Evolutionary conservation across 2,797 vertebrate species (phyloP).

Genomic region (Intellagama lesueurii): DNA sequence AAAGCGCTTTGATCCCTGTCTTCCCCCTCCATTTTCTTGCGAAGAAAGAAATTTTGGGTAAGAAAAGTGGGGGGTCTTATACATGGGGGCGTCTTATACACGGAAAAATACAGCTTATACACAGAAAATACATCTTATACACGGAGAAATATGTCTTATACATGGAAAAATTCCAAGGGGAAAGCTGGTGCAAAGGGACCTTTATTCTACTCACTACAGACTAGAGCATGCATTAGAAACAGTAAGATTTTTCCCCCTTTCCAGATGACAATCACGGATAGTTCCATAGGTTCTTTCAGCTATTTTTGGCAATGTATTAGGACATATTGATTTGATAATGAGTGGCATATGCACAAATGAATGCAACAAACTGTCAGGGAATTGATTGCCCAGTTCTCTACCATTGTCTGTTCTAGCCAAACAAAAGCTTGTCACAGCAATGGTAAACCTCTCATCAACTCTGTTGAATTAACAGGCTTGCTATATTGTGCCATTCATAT

Average conservation of each 20-base stretch:
- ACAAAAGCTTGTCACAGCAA: slow-evolving; percentile 27
- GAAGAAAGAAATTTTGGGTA: no score
- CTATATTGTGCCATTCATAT: background rate
- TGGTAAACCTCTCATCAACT: slow-evolving; percentile 26
- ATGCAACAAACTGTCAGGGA: slow-evolving; percentile 28
- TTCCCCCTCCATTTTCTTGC: no score
- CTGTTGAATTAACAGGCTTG: slow-evolving; percentile 38
- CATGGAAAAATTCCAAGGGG: no score
- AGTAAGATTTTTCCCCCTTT: background rate
- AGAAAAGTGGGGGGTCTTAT: no score
- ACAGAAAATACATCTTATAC: no score
- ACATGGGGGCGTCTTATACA: no score
- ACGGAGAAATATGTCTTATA: no score
- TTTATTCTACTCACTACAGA: background rate
- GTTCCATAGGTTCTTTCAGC: slow-evolving; percentile 41
- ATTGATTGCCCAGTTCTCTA: slow-evolving; percentile 26
- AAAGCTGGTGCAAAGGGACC: background rate
- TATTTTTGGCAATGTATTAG: slow-evolving; percentile 45
- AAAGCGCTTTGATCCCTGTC: no score
- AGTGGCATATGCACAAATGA: slow-evolving; percentile 42
- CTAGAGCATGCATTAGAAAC: slow-evolving; percentile 5
- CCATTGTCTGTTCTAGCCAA: background rate
- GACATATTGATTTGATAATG: slow-evolving; percentile 40
- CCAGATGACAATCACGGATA: background rate
- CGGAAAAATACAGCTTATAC: no score